Evolutionary conservation across 2,113 vertebrate species (phyloP).

Genomic region (Porphyrio hochstetteri): DNA sequence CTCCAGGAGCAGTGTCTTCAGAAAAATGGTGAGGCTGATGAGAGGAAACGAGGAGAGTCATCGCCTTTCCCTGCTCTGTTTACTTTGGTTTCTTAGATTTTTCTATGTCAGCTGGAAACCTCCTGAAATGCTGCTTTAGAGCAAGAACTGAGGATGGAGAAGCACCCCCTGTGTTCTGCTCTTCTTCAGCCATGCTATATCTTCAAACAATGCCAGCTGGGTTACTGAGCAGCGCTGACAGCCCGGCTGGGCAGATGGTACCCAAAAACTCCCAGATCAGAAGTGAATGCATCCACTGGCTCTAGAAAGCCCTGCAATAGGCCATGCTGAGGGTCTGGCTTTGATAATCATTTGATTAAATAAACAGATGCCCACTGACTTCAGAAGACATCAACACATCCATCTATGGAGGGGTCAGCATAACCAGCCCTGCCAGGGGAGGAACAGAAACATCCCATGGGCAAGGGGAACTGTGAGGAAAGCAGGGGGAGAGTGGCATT

Average conservation of each 20-base stretch:
- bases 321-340: neutral
- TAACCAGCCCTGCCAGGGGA: neutral
- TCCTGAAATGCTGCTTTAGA: neutral
- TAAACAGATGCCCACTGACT: neutral
- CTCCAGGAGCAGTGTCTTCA: neutral
- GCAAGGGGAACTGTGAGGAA: neutral
- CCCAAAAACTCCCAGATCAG: constrained; percentile 14
- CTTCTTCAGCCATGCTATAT: neutral
- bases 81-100: neutral
- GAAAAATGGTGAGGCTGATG: neutral
- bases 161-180: neutral
- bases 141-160: neutral
- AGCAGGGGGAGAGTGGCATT: neutral
- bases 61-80: neutral
- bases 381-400: neutral
- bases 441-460: neutral
- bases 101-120: neutral
- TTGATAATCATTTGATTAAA: neutral
- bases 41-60: neutral
- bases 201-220: neutral
- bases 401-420: neutral
- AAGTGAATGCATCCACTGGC: neutral
- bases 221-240: neutral
- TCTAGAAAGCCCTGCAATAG: neutral
- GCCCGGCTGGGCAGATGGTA: constrained; percentile 6